phyloP scores from a whole-genome alignment of 2,888 invertebrate genomes.

The Noctua pronuba region DNA sequence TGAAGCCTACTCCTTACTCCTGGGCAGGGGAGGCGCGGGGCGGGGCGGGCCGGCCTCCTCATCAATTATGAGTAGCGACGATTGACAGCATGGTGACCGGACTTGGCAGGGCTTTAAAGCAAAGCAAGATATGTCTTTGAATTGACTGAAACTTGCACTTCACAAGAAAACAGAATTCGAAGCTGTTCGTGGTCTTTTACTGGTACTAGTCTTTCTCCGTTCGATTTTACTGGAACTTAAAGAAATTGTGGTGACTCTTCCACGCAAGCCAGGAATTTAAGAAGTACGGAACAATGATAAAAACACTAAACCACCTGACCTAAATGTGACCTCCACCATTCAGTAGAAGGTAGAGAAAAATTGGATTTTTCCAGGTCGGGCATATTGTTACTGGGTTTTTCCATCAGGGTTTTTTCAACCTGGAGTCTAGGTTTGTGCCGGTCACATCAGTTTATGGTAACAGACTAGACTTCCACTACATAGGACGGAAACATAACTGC shows the following conservation, averaged over 20 bases:
- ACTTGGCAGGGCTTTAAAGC: conserved; percentile 12
- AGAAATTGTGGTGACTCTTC: too few species aligned
- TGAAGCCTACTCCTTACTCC: conserved; percentile 2
- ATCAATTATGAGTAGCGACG: conserved; percentile 48
- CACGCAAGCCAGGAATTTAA: too few species aligned
- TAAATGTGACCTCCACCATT: too few species aligned
- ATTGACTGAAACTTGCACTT: background rate
- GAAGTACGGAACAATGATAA: too few species aligned
- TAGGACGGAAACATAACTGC: too few species aligned
- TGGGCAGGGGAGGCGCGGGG: conserved; percentile 11
- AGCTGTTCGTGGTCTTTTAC: background rate
- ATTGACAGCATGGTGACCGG: conserved; percentile 45
- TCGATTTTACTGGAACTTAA: too few species aligned
- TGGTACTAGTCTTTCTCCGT: too few species aligned
- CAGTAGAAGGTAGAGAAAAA: too few species aligned
- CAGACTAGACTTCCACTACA: background rate
- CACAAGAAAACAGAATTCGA: background rate
- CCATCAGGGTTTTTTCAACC: background rate
- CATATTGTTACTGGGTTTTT: background rate
- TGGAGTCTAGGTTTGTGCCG: too few species aligned
- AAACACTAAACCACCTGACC: too few species aligned
- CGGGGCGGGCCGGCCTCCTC: conserved; percentile 32
- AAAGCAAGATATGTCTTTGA: background rate
- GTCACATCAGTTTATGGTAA: background rate
- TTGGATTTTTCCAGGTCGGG: too few species aligned